These are phyloP conservation scores for Anagyrus pseudococci DNA, from an alignment of 2,888 invertebrate species.

Conservation along the genomic window DNA sequence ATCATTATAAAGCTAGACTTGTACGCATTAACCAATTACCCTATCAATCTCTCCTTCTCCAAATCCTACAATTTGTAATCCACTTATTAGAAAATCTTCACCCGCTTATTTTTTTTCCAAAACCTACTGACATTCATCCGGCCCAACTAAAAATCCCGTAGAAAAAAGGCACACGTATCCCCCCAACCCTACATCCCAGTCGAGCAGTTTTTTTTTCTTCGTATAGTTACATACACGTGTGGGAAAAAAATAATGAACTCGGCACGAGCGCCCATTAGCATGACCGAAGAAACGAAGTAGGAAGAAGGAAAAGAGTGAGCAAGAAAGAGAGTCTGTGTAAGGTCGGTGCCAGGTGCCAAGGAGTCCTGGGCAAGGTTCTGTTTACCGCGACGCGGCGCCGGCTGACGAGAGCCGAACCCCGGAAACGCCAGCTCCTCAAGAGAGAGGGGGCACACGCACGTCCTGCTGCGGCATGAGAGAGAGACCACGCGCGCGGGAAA, in stretches of 20 bases:
- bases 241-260: slow-evolving; percentile 15
- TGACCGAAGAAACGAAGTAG: not conserved
- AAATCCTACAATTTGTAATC: too few species aligned
- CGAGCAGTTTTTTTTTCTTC: too few species aligned
- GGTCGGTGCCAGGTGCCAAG: slow-evolving; percentile 24
- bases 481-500: slow-evolving; percentile 12
- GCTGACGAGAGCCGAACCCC: not conserved
- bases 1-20: not conserved
- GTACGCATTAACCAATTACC: too few species aligned
- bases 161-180: too few species aligned
- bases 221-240: not conserved
- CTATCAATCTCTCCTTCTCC: too few species aligned
- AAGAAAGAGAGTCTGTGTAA: not conserved
- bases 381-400: not conserved
- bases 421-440: not conserved
- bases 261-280: not conserved
- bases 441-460: slow-evolving; percentile 47
- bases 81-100: too few species aligned
- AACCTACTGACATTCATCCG: too few species aligned
- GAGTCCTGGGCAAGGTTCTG: not conserved
- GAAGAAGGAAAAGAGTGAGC: not conserved
- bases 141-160: too few species aligned
- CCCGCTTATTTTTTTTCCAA: too few species aligned
- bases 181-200: too few species aligned
- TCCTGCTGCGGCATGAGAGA: slow-evolving; percentile 46